A percentile compares a stretch with the other conserved stretches of the same genome.
These are phyloP conservation scores for Stigmatopora nigra DNA, from an alignment of 2,113 vertebrate species.

Conservation along the genomic window DNA sequence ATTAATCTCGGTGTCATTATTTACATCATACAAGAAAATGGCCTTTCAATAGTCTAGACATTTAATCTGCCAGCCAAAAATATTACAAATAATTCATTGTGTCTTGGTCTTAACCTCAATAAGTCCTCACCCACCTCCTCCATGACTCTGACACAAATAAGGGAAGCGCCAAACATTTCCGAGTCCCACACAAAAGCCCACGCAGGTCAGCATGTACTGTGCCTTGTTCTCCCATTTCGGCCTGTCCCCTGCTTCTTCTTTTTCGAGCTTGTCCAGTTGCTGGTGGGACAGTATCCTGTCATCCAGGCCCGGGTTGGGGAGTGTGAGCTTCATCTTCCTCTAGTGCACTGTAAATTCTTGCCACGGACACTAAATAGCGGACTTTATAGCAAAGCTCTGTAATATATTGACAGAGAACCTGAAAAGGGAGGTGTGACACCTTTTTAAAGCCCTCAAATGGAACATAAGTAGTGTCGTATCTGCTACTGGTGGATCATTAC, in stretches of 20 bases:
- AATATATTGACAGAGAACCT: constrained; percentile 32
- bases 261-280: constrained; percentile 75
- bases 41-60: not conserved
- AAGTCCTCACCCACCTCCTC: constrained; percentile 77
- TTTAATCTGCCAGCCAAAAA: not conserved
- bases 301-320: constrained; percentile 80
- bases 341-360: constrained; percentile 1
- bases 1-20: not conserved
- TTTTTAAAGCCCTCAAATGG: constrained; percentile 13
- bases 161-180: constrained; percentile 92
- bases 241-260: constrained; percentile 72
- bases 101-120: not conserved
- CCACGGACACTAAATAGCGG: constrained; percentile 9
- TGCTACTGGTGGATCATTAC: not conserved
- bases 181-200: constrained; percentile 87
- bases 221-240: constrained; percentile 91
- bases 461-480: constrained; percentile 19
- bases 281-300: constrained; percentile 75
- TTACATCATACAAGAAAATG: not conserved
- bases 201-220: constrained; percentile 86
- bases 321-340: constrained; percentile 62
- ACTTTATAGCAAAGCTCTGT: constrained; percentile 20
- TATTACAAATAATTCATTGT: not conserved
- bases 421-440: constrained; percentile 13
- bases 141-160: constrained; percentile 87